Evolutionary conservation across 2,113 vertebrate genomes (phyloP).

Genomic region (Vulpes vulpes): DNA sequence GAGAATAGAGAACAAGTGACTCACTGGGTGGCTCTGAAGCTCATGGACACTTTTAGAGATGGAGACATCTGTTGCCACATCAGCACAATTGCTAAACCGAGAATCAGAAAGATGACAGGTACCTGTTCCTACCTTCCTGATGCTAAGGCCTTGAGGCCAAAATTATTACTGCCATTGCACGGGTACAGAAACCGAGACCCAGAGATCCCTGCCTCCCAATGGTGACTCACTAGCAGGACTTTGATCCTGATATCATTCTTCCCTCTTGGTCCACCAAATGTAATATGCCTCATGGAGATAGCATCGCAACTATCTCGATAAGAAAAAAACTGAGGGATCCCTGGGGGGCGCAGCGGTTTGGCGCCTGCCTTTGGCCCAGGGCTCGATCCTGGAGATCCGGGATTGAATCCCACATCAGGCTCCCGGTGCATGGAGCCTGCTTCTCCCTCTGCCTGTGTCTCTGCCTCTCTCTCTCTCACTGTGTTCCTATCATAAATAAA

Average conservation of each 20-base stretch:
- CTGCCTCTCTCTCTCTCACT: too few relatives aligned
- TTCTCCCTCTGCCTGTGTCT: too few relatives aligned
- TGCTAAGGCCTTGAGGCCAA: neutral
- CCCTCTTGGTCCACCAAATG: constrained; percentile 1
- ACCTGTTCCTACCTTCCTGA: neutral
- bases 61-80: neutral
- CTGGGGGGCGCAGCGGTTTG: too few relatives aligned
- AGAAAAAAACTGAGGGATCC: constrained; percentile 24
- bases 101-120: constrained; percentile 14
- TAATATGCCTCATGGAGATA: neutral
- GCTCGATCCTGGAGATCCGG: too few relatives aligned
- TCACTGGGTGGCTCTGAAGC: neutral
- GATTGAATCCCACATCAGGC: too few relatives aligned
- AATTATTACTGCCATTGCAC: neutral
- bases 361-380: too few relatives aligned
- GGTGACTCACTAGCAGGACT: neutral
- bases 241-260: neutral
- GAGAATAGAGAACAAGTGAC: constrained; percentile 38
- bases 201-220: neutral
- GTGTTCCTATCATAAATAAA: too few relatives aligned
- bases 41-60: constrained; percentile 25
- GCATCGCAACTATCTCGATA: neutral
- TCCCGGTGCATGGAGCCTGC: too few relatives aligned
- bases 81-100: neutral
- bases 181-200: neutral